These are phyloP conservation scores for Eristalis arbustorum DNA, from an alignment of 2,888 invertebrate genomes.

Conservation along the genomic window DNA sequence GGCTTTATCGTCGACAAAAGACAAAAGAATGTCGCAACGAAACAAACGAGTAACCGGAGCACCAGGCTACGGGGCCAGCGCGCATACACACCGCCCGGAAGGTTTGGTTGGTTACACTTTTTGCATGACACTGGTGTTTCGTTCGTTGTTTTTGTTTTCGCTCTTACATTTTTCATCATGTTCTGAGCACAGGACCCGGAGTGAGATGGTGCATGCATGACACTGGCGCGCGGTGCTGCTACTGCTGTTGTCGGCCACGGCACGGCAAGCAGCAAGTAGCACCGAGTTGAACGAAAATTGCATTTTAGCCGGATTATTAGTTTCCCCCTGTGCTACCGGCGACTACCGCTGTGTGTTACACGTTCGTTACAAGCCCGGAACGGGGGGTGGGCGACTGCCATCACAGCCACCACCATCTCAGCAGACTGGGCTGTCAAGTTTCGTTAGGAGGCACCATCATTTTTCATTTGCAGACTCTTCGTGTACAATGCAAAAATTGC, in stretches of 20 bases:
- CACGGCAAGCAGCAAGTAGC: conserved; percentile 12
- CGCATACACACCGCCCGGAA: not conserved
- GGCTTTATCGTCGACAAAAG: conserved; percentile 12
- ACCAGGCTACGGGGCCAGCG: conserved; percentile 20
- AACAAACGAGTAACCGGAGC: conserved; percentile 30
- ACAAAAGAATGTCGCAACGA: conserved; percentile 67
- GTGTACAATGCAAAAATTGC: conserved; percentile 64
- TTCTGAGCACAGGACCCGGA: conserved; percentile 42
- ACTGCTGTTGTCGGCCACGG: no score
- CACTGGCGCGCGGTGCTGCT: not conserved
- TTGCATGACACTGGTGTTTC: conserved; percentile 48
- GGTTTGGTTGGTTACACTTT: conserved; percentile 10
- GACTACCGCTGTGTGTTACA: conserved; percentile 32
- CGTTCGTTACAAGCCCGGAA: not conserved
- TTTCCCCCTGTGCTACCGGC: conserved; percentile 23
- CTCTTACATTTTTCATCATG: conserved; percentile 32
- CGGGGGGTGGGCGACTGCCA: not conserved
- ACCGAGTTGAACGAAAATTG: conserved; percentile 60
- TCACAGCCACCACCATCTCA: not conserved
- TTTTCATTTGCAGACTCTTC: conserved; percentile 60
- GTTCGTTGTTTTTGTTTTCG: conserved; percentile 18
- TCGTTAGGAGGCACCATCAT: conserved; percentile 51
- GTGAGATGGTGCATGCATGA: conserved; percentile 8
- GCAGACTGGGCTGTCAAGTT: conserved; percentile 50
- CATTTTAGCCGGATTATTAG: conserved; percentile 60